A percentile compares a stretch with the other conserved stretches of the same genome.
Evolutionary conservation across 2,888 invertebrate species (phyloP).

Genomic region (Plebejus anna): DNA sequence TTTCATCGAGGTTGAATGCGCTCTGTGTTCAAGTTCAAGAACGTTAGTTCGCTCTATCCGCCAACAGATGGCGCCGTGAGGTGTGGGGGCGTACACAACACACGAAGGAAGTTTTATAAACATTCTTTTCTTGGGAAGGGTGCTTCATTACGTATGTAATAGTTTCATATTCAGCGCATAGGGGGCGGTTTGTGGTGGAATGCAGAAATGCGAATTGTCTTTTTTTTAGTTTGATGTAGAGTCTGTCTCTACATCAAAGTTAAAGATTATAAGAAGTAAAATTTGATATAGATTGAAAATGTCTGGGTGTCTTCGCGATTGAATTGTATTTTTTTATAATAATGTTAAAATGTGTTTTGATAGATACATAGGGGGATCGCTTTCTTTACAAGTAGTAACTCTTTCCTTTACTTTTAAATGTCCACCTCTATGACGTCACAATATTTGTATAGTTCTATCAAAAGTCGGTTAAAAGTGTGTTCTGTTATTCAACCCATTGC

Average conservation of each 20-base stretch:
- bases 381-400: no score
- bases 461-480: neutral
- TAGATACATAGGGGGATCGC: no score
- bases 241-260: neutral
- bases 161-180: constrained; percentile 62
- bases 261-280: no score
- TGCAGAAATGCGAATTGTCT: neutral
- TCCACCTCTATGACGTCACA: neutral
- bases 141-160: constrained; percentile 57
- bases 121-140: constrained; percentile 55
- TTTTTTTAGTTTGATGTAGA: neutral
- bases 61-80: constrained; percentile 60
- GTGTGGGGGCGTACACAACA: constrained; percentile 39
- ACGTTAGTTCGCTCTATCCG: constrained; percentile 50
- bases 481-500: neutral
- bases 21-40: constrained; percentile 22
- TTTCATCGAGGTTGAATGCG: constrained; percentile 13
- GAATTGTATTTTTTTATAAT: no score
- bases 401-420: no score
- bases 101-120: constrained; percentile 60
- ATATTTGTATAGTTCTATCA: neutral
- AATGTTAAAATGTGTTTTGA: no score
- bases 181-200: constrained; percentile 55
- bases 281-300: no score
- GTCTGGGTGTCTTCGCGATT: no score